These are phyloP conservation scores for Tapera naevia DNA, from an alignment of 2,797 vertebrate species.

Conservation along the genomic window DNA sequence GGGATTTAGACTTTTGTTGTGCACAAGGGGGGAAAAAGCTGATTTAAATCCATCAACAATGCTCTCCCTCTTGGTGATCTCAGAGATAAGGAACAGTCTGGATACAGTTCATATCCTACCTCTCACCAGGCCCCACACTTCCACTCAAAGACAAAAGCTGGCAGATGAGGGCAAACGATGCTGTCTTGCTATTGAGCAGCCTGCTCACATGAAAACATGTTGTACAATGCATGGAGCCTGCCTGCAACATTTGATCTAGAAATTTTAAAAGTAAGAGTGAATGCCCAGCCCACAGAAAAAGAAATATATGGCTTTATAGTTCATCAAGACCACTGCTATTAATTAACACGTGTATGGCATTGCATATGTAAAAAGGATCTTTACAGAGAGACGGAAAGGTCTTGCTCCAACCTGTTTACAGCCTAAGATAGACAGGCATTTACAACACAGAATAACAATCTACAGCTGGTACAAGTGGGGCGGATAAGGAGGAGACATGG, in stretches of 20 bases:
- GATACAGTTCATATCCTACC: slow-evolving; percentile 65
- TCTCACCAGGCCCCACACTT: slow-evolving; percentile 31
- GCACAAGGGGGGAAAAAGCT: slow-evolving; percentile 71
- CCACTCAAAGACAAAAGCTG: slow-evolving; percentile 50
- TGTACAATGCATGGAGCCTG: neutral
- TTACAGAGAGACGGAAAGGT: neutral
- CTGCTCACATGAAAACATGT: slow-evolving; percentile 17
- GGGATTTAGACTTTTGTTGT: slow-evolving; percentile 82
- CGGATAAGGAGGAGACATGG: neutral
- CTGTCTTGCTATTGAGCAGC: neutral
- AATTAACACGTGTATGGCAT: neutral
- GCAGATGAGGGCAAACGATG: slow-evolving; percentile 51
- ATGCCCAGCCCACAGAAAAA: neutral
- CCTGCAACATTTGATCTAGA: neutral
- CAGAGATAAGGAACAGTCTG: slow-evolving; percentile 71
- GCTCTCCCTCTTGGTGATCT: slow-evolving; percentile 76
- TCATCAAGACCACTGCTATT: neutral
- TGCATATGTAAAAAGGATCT: neutral
- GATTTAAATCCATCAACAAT: slow-evolving; percentile 79
- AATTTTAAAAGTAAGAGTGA: slow-evolving; percentile 6
- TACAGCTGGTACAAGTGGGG: neutral
- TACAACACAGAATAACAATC: neutral
- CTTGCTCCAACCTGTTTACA: neutral
- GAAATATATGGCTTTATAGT: neutral
- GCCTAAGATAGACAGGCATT: neutral